Conservation (phyloP, 2,888 invertebrate genomes). For the Eurytoma californica region DNA sequence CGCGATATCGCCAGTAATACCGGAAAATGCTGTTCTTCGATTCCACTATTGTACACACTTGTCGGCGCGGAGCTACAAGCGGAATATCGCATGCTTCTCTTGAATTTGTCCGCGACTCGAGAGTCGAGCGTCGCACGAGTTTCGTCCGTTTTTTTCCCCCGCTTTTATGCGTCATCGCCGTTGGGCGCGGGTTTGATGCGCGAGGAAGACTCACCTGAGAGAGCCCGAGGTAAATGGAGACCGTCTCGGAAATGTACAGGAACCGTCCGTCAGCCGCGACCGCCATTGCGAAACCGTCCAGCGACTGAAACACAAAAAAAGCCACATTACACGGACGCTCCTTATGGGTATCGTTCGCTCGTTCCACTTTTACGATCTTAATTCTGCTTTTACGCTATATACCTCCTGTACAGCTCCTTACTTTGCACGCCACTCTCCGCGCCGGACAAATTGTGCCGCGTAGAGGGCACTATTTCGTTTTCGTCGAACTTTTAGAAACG, state of each 20-base stretch:
- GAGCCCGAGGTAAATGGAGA: constrained; percentile 99
- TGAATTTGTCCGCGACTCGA: no score
- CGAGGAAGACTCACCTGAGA: constrained; percentile 88
- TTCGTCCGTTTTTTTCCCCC: no score
- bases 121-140: no score
- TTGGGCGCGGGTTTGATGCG: not conserved
- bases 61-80: no score
- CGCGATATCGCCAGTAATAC: no score
- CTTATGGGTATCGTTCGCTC: not conserved
- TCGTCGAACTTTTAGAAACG: no score
- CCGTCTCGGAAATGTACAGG: constrained; percentile 99
- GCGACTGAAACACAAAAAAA: constrained; percentile 82
- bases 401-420: not conserved
- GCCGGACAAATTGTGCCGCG: not conserved
- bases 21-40: no score
- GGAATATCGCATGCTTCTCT: no score
- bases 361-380: not conserved
- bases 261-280: constrained; percentile 97
- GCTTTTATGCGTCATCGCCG: no score
- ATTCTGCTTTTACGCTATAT: not conserved
- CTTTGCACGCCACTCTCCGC: not conserved
- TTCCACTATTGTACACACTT: no score
- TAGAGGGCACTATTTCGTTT: not conserved
- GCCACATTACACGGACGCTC: not conserved
- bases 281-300: constrained; percentile 98